These are phyloP conservation scores for Perodicticus potto DNA, from an alignment of 2,797 vertebrate genomes.

Conservation along the genomic window DNA sequence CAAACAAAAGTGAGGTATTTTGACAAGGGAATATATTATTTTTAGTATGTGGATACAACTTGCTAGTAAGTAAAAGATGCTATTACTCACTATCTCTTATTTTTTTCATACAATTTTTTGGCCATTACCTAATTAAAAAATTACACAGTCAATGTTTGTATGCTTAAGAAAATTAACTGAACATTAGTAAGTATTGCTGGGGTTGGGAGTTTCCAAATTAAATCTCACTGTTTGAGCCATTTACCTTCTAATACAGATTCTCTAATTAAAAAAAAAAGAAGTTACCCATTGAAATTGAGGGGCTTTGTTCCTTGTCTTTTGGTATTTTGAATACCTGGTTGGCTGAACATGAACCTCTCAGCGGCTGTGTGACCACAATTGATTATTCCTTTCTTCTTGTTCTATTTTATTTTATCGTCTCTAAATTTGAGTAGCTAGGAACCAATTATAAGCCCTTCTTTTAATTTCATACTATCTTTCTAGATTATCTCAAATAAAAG, in stretches of 20 bases:
- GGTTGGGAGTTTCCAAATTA: constrained; percentile 15
- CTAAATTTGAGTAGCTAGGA: not conserved
- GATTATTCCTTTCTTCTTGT: not conserved
- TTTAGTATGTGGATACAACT: constrained; percentile 54
- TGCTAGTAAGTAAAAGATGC: constrained; percentile 13
- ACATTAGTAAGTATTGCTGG: not conserved
- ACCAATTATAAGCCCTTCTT: not conserved
- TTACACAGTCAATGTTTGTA: not conserved
- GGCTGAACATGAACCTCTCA: not conserved
- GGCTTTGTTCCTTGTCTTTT: not conserved
- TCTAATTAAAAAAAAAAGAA: not conserved
- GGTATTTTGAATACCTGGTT: not conserved
- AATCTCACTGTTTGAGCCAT: constrained; percentile 14
- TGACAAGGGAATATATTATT: constrained; percentile 50
- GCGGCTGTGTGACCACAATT: not conserved
- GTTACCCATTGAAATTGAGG: not conserved
- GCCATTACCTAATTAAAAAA: constrained; percentile 49
- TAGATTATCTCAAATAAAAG: not conserved
- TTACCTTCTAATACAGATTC: constrained; percentile 11
- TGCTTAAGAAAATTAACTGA: constrained; percentile 40
- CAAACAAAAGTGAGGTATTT: constrained; percentile 66
- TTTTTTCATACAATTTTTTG: constrained; percentile 24
- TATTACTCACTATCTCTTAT: not conserved
- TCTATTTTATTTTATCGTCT: not conserved
- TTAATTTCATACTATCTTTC: not conserved